Evolutionary conservation across 2,113 vertebrate genomes (phyloP), one percentile per base, ranked within the genome.

Genomic region (Grammomys dolichurus): DNA sequence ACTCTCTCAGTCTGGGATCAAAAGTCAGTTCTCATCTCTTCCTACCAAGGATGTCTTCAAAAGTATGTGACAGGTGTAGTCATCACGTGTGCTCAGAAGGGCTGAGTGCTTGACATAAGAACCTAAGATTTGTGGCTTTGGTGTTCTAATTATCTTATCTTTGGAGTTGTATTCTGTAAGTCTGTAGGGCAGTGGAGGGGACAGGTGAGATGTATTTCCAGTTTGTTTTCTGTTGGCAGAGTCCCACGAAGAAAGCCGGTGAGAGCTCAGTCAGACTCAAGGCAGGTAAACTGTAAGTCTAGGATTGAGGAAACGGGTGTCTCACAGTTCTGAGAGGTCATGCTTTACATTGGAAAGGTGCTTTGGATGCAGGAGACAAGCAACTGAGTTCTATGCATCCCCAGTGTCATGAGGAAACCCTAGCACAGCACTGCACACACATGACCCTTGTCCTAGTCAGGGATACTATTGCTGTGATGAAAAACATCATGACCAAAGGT

Each of bases 121-220:
- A 17, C 89, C 80, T 80, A 67, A 72, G 11, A 63, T 76, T 63
- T 26, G 6, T 19, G 77, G 36, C 87, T 78, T 76, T 84, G 48
- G 94, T 46, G 56, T 56, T 91, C 58, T 89, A 73, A 33, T 63
- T 51, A 85, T 56, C 63, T 87, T 60, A 20, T 54, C 92, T 92
- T 36, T 94, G 70, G 90, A 89, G 16, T n/a, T 33, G 73, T 87
- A 65, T 84, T 92, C 76, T 69, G 17, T 82, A 91, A 69, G 89
- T 90, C 40, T 82, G 7, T 8, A 16, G 46, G 82, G 86, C 82
- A 69, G 75, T 65, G 67, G 93, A 51, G 28, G 51, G 90, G 43
- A 40, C 33, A 51, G 0, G 2, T 0, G 8, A 5, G 24, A 43
- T 2, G 58, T 0, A 0, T 13, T 33, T 2, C 58, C 36, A 16